These are phyloP conservation scores for Gopherus flavomarginatus DNA, from an alignment of 2,113 vertebrate genomes.

Conservation along the genomic window DNA sequence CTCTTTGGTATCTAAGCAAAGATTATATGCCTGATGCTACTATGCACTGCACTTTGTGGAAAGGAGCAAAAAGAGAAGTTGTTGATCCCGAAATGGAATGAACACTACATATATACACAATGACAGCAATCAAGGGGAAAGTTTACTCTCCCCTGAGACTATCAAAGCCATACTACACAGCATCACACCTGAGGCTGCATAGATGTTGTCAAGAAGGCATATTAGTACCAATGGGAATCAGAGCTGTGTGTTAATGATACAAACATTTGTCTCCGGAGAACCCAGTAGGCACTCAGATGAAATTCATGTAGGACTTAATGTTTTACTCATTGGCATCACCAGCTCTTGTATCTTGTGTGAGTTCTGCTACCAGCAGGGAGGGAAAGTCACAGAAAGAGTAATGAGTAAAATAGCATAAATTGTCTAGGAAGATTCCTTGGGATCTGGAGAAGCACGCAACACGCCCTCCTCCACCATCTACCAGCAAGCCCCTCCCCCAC, in stretches of 20 bases:
- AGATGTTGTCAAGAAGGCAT: neutral
- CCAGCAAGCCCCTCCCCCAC: neutral
- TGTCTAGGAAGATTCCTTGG: neutral
- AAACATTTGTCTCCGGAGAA: neutral
- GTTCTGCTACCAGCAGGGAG: neutral
- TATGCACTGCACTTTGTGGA: neutral
- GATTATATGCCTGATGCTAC: neutral
- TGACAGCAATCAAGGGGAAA: neutral
- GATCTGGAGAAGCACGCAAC: neutral
- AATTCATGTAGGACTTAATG: neutral
- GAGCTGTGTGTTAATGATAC: neutral
- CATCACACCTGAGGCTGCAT: neutral
- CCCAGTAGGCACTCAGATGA: neutral
- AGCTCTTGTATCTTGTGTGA: neutral
- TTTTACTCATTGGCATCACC: rapidly evolving
- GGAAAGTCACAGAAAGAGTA: neutral
- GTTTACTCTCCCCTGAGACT: neutral
- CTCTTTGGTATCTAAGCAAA: neutral
- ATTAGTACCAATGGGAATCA: neutral
- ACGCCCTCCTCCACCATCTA: neutral
- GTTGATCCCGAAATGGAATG: neutral
- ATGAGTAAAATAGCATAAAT: neutral
- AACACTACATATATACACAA: neutral
- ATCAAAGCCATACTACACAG: neutral
- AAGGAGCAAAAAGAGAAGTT: neutral